Evolutionary conservation across 2,797 vertebrate species (phyloP).

Genomic region (Lithobates pipiens): DNA sequence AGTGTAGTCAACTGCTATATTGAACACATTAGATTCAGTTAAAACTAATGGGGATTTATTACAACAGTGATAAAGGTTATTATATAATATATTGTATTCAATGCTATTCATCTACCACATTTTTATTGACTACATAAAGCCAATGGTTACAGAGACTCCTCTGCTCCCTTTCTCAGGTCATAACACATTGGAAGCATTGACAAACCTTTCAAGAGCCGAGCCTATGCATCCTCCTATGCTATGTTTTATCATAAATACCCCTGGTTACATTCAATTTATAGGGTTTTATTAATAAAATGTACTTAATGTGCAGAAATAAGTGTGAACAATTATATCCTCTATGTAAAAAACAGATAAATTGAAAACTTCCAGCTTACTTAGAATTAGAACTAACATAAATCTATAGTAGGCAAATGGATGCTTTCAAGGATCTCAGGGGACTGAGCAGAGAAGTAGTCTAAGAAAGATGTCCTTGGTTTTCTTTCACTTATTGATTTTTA

Average conservation of each 20-base stretch:
- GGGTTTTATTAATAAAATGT: too few species aligned
- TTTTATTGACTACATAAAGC: not conserved
- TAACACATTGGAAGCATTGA: not conserved
- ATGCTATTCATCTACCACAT: not conserved
- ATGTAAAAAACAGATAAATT: too few species aligned
- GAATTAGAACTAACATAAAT: too few species aligned
- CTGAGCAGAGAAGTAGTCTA: too few species aligned
- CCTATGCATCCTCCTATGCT: not conserved
- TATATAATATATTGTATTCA: not conserved
- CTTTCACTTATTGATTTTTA: too few species aligned
- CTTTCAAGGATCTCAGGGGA: too few species aligned
- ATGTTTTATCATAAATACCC: not conserved
- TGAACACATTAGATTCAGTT: constrained; percentile 11
- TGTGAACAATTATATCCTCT: too few species aligned
- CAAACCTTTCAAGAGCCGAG: too few species aligned
- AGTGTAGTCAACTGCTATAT: constrained; percentile 60
- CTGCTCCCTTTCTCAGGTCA: not conserved
- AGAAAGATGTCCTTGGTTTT: too few species aligned
- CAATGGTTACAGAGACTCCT: not conserved
- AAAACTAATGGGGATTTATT: not conserved
- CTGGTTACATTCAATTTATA: not conserved
- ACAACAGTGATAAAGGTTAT: not conserved
- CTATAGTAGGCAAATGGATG: too few species aligned
- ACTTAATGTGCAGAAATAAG: too few species aligned
- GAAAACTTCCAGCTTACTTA: too few species aligned